Evolutionary conservation across 1,140 invertebrate species (phyloP), one percentile per base, ranked within the genome.

Genomic region (Triops longicaudatus): DNA sequence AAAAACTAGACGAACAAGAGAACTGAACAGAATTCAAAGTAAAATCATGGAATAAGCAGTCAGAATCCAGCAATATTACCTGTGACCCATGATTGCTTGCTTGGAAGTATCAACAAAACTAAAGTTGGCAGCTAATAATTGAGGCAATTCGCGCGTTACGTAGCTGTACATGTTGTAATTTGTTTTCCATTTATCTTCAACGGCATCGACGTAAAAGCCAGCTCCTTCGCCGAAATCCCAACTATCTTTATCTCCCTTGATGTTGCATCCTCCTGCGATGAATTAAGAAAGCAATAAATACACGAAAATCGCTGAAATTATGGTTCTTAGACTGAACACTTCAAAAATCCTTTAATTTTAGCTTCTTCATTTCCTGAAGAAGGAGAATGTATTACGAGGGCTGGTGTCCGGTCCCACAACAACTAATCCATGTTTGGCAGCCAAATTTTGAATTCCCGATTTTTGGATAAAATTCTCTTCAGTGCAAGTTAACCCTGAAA

Each of bases 81-180:
- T 93, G 81, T 96, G 94, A 0, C 94, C 94, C 88, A 92, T 93
- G 79, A 96, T 93, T 7, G 92, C 92, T 80, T 91, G 88, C 80
- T 86, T 87, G 5, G 87, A 86, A 26, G 86, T 82, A 44, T 80
- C 78, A 41, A 89, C 81, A 50, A 85, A 63, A 80, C 88, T 88
- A 81, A 96, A 94, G 82, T 93, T 91, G 3, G 85, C 83, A 80
- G 89, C 89, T 31, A 98, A 88, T n/a, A 98, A 77, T 72, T 89
- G 86, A 77, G 92, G 89, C 63, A 98, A 85, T 85, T 99, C 98
- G 81, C 90, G 89, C 10, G 94, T 96, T n/a, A 99, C 86, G 82
- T 99, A 99, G 72, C 92, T 95, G 81, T 91, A 98, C 98, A 99
- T 99, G 82, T 91, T 89, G 81, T 98, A 99, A 85, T 99, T 91